Evolutionary conservation across 2,797 vertebrate genomes (phyloP).

Genomic region (Gallinago nigripennis): DNA sequence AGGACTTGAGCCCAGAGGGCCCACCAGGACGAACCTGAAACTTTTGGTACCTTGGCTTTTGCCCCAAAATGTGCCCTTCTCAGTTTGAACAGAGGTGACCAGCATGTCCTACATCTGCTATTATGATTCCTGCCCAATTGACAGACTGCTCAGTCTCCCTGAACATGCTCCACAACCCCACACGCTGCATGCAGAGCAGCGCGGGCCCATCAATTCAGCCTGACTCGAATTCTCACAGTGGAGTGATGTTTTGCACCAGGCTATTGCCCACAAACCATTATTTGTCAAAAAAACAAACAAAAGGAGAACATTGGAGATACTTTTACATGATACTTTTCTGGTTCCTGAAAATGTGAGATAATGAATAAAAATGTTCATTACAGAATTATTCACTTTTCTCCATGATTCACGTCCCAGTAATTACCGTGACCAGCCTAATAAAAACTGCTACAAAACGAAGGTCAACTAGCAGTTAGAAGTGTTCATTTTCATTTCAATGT

Average conservation of each 20-base stretch:
- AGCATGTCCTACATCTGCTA: not conserved
- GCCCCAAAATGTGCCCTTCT: not conserved
- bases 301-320: constrained; percentile 36
- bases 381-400: constrained; percentile 92
- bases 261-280: constrained; percentile 75
- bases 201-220: not conserved
- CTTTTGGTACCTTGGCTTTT: not conserved
- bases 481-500: constrained; percentile 99
- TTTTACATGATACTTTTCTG: constrained; percentile 56
- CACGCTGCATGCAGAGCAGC: not conserved
- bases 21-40: not conserved
- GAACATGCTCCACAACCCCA: not conserved
- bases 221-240: not conserved
- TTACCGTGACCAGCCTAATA: constrained; percentile 95
- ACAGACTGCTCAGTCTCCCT: not conserved
- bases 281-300: constrained; percentile 74
- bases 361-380: constrained; percentile 96
- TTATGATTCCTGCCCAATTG: not conserved
- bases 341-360: constrained; percentile 81
- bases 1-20: not conserved
- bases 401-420: constrained; percentile 94
- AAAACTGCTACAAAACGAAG: constrained; percentile 95
- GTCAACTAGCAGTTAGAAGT: constrained; percentile 98
- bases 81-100: not conserved
- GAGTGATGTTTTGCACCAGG: not conserved